Evolutionary conservation across 2,888 invertebrate genomes (phyloP).

Genomic region (Drosophila aldrichi): DNA sequence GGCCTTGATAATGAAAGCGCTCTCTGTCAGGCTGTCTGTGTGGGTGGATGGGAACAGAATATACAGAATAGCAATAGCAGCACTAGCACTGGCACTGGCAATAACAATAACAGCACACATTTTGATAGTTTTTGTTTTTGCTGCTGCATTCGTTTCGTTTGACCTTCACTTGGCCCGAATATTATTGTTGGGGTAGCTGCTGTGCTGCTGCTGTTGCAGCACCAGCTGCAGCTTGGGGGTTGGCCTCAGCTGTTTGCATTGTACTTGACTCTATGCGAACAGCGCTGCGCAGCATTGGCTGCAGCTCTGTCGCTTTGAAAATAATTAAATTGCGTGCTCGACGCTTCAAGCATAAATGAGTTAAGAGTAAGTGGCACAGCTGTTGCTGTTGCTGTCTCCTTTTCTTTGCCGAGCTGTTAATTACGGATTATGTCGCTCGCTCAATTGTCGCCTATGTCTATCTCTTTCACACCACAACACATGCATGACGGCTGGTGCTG

Average conservation of each 20-base stretch:
- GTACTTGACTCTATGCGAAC: conserved; percentile 63
- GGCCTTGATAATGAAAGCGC: conserved; percentile 74
- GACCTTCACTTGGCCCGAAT: conserved; percentile 72
- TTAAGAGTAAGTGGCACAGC: not conserved
- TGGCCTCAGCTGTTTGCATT: conserved; percentile 55
- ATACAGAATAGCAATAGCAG: not conserved
- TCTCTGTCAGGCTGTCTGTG: conserved; percentile 3
- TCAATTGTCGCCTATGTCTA: not conserved
- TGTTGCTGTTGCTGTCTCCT: conserved; percentile 5
- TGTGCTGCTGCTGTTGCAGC: not conserved
- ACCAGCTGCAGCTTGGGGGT: conserved; percentile 11
- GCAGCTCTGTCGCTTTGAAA: conserved; percentile 54
- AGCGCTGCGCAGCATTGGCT: conserved; percentile 25
- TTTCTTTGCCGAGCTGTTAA: conserved; percentile 31
- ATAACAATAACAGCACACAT: conserved; percentile 47
- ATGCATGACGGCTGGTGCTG: not conserved
- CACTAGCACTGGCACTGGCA: not conserved
- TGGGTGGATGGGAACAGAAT: conserved; percentile 24
- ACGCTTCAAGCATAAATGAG: conserved; percentile 2
- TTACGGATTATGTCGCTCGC: conserved; percentile 37
- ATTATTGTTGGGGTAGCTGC: conserved; percentile 22
- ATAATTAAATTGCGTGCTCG: conserved; percentile 60
- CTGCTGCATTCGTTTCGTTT: conserved; percentile 71
- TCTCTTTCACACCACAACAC: not conserved
- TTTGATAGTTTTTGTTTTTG: conserved; percentile 58